Base-by-base conservation (phyloP, 2,113 vertebrate genomes). In the Bagarius yarrelli region DNA sequence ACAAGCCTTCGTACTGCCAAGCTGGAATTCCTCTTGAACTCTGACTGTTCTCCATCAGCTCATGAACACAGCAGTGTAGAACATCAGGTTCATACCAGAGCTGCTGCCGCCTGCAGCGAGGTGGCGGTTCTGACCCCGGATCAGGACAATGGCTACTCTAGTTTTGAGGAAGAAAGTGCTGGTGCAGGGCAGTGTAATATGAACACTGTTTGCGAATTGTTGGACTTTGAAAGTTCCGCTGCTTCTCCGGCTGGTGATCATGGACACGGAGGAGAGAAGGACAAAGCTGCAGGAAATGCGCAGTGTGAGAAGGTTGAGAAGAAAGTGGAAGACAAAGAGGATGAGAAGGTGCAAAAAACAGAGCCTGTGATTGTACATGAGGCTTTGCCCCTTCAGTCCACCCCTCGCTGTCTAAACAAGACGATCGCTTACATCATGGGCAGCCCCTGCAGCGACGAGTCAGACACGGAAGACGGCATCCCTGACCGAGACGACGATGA, bases 391-490 rank as follows among this genome's bases (percentile, higher is more conserved):
- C 0, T 67, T 8, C 83, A 88, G 0, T 0, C 83, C 34, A 73
- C 87, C 1, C 94, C 94, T 0, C 86, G 66, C 0, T 98, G 96
- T 67, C 90, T 91, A 1, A 99, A 99, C 89, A 96, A 91, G 69
- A 30, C 93, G 15, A 98, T 98, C n/a, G 94, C 95, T 74, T 98
- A 94, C 85, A 99, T 99, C 85, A 92, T 99, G 89, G 96, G 98
- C 18, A 94, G 93, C 52, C 89, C 89, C 5, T 91, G 91, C 80
- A 96, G 95, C 0, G 95, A 88, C 2, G 88, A 90, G 72, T 90
- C 89, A 47, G 95, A 81, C 0, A 93, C 84, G 14, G 92, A 86
- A 0, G 94, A 93, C 72, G 27, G 57, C 0, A 89, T 87, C 21
- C 92, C 87, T 8, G 85, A 83, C 19, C 75, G 59, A 4, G 74